phyloP scores from a whole-genome alignment of 1,140 invertebrate species.

The Oedothorax gibbosus region DNA sequence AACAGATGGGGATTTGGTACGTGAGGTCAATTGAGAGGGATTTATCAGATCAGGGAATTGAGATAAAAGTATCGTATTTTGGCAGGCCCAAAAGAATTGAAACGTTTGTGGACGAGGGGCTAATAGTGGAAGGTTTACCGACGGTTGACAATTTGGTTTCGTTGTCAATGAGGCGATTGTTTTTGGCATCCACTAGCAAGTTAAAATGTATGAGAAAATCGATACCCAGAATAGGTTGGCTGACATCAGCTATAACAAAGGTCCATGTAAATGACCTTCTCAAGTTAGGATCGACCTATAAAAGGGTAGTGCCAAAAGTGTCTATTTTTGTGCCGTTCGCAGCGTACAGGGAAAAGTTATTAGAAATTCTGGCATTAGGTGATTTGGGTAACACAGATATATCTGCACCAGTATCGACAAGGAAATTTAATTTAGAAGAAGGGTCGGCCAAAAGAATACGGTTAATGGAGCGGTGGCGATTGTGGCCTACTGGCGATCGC shows the following conservation, averaged over 20 bases:
- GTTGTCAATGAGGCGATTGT: not conserved
- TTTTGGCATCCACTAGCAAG: slow-evolving; percentile 31
- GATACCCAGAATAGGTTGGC: not conserved
- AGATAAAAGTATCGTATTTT: slow-evolving; percentile 12
- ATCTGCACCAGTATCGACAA: not conserved
- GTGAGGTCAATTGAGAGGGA: not conserved
- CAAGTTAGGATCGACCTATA: not conserved
- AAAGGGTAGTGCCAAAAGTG: not conserved
- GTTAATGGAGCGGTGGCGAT: not conserved
- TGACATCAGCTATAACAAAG: not conserved
- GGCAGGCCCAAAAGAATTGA: not conserved
- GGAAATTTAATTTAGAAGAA: not conserved
- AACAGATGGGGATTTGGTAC: not conserved
- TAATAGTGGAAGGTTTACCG: not conserved
- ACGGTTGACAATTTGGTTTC: slow-evolving; percentile 3
- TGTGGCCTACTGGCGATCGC: not conserved
- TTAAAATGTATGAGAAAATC: slow-evolving; percentile 34
- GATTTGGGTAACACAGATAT: slow-evolving; percentile 1
- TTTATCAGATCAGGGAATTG: slow-evolving; percentile 40
- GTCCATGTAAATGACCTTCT: not conserved
- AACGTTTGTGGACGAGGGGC: not conserved
- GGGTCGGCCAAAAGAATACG: not conserved
- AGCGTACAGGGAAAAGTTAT: not conserved
- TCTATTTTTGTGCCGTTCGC: slow-evolving; percentile 2
- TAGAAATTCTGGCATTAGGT: not conserved